Conservation (phyloP, 2,797 vertebrate genomes). For the Cuculus canorus region DNA sequence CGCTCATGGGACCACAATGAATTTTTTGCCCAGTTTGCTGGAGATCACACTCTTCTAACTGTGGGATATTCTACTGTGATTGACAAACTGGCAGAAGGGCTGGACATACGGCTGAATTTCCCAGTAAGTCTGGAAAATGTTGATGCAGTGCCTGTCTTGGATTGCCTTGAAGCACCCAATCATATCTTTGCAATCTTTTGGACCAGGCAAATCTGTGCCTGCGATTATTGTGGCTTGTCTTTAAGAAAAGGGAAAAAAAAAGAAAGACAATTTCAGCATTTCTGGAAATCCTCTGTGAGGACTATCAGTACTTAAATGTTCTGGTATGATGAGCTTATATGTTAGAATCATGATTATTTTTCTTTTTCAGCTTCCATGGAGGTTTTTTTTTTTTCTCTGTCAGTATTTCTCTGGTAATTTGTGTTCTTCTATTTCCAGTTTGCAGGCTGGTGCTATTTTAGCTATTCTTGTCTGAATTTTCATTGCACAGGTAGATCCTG, state of each 20-base stretch:
- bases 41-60: constrained; percentile 92
- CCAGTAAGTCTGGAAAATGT: constrained; percentile 74
- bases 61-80: constrained; percentile 89
- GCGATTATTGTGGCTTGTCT: neutral
- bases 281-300: neutral
- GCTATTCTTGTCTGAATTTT: neutral
- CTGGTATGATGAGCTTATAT: neutral
- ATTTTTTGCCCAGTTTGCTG: constrained; percentile 98
- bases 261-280: neutral
- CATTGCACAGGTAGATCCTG: neutral
- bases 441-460: neutral
- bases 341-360: neutral
- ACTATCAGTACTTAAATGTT: neutral
- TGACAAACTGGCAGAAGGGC: constrained; percentile 87
- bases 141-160: neutral
- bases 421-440: neutral
- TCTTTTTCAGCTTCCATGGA: neutral
- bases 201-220: neutral
- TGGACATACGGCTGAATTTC: constrained; percentile 88
- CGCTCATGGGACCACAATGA: constrained; percentile 99
- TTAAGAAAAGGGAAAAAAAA: neutral
- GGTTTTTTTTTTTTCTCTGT: neutral
- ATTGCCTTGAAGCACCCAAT: neutral
- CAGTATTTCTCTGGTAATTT: neutral
- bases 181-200: neutral